Conservation (phyloP, 1,140 invertebrate species). For the Lepidostoma basale region DNA sequence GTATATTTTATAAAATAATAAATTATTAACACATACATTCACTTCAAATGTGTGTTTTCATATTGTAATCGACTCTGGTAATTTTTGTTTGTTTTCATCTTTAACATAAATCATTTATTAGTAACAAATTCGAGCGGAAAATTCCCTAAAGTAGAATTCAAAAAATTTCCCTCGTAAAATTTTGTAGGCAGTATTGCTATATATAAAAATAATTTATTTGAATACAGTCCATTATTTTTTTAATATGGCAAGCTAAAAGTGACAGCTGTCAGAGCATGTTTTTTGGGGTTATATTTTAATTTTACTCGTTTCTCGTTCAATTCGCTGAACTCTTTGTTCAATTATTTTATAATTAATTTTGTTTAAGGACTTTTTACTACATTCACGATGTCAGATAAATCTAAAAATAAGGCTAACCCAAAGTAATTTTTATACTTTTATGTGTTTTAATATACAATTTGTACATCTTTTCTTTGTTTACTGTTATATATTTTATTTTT, state of each 20-base stretch:
- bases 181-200: background rate
- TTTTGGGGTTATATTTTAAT: slow-evolving; percentile 1
- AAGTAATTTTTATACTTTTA: slow-evolving; percentile 11
- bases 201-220: background rate
- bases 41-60: too few relatives aligned
- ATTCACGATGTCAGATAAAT: slow-evolving; percentile 25
- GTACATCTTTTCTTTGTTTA: background rate
- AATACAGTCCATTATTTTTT: background rate
- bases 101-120: background rate
- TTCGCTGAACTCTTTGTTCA: background rate
- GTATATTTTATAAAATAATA: too few relatives aligned
- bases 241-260: background rate
- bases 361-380: background rate
- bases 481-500: background rate
- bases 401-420: slow-evolving; percentile 25
- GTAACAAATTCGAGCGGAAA: background rate
- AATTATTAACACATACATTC: too few relatives aligned
- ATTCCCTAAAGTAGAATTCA: background rate
- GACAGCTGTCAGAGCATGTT: background rate
- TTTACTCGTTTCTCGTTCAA: background rate
- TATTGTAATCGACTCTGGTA: too few relatives aligned
- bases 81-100: background rate
- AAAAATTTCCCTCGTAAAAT: background rate
- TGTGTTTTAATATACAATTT: background rate
- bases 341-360: background rate